Evolutionary conservation across 2,797 vertebrate genomes (phyloP).

Genomic region (Gambelia wislizenii): DNA sequence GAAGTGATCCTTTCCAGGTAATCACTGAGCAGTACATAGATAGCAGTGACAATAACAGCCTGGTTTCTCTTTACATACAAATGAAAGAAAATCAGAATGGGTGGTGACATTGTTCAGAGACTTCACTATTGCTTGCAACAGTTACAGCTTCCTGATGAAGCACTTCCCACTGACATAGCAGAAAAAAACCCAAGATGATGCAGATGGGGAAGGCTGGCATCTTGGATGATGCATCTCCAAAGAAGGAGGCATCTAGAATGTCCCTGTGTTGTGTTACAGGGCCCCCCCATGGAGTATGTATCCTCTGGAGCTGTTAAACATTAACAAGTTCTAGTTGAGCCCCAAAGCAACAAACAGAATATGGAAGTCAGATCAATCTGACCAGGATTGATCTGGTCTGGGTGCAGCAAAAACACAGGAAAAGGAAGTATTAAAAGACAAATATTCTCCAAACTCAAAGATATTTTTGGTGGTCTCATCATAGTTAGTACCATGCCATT

Average conservation of each 20-base stretch:
- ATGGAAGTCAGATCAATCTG: neutral
- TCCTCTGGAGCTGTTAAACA: slow-evolving; percentile 76
- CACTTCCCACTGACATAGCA: neutral
- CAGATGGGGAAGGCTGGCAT: slow-evolving; percentile 27
- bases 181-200: neutral
- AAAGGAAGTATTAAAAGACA: neutral
- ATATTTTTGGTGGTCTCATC: neutral
- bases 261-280: slow-evolving; percentile 23
- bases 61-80: neutral
- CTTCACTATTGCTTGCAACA: neutral
- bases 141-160: accelerated
- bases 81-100: neutral
- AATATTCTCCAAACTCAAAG: neutral
- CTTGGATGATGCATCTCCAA: slow-evolving; percentile 57
- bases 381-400: neutral
- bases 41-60: neutral
- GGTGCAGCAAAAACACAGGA: slow-evolving; percentile 31
- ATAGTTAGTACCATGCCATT: neutral
- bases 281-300: slow-evolving; percentile 47
- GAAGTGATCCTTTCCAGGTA: slow-evolving; percentile 17
- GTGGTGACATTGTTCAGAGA: neutral
- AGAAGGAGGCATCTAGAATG: slow-evolving; percentile 44
- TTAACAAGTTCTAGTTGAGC: slow-evolving; percentile 71
- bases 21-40: neutral
- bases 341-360: neutral